phyloP scores from a whole-genome alignment of 1,140 invertebrate species.

The Ceratitis capitata region DNA sequence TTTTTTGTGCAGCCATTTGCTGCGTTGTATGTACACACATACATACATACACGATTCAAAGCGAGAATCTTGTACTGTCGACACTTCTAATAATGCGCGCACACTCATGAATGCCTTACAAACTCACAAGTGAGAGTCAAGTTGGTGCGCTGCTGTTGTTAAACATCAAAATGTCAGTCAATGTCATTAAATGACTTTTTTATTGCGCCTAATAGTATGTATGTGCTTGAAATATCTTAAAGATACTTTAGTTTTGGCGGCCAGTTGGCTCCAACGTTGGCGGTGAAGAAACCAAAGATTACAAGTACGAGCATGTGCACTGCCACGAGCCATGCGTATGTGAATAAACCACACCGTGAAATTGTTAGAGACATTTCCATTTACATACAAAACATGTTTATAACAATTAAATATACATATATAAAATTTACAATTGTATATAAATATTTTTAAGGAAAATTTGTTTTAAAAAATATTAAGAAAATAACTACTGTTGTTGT shows the following conservation, averaged over 20 bases:
- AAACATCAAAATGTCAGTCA: constrained; percentile 38
- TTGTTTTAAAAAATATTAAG: too few relatives aligned
- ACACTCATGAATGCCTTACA: neutral
- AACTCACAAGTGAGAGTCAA: neutral
- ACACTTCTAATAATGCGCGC: neutral
- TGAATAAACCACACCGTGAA: neutral
- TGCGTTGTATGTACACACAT: neutral
- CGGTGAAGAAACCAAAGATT: neutral
- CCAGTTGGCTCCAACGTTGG: neutral
- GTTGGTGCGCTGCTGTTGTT: neutral
- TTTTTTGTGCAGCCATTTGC: neutral
- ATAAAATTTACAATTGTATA: too few relatives aligned
- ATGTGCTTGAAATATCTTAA: constrained; percentile 19
- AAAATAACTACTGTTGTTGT: too few relatives aligned
- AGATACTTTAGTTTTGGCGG: neutral
- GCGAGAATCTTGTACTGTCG: neutral
- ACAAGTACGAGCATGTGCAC: neutral
- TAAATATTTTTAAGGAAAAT: too few relatives aligned
- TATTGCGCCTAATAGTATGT: constrained; percentile 2
- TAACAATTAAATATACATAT: too few relatives aligned
- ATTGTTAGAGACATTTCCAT: too few relatives aligned
- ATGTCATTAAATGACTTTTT: constrained; percentile 37
- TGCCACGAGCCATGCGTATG: neutral
- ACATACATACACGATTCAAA: neutral
- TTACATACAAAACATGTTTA: too few relatives aligned